Evolutionary conservation across 2,888 invertebrate genomes (phyloP), one percentile per base, ranked within the genome.

Genomic region (Napeogenes inachia): DNA sequence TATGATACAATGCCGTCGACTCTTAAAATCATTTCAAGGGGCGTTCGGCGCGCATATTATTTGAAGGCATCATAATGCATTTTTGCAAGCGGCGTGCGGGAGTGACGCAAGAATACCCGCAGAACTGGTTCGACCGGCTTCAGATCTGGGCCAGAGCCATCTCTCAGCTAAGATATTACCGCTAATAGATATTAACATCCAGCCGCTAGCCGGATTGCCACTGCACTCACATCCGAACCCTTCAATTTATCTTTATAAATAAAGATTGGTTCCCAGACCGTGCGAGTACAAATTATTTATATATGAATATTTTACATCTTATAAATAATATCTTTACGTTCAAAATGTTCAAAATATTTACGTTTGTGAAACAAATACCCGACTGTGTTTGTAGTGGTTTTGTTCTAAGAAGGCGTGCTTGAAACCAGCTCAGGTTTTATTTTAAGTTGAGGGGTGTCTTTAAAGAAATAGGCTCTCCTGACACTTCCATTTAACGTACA

Each of bases 131-230:
- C 76, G 74, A 89, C 90, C 89, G 88, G 90, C 83, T 82, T 67
- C 75, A 73, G 80, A 89, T 81, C 87, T 89, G 87, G 89, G 89
- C 81, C 89, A 89, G 84, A 85, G 78, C 78, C 88, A 89, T 89
- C 87, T 86, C 85, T 80, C 80, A 73, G 77, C 81, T 82, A 82
- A 85, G 77, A 84, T 87, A 86, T 84, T 82, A 82, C 85, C 79
- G 80, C 84, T 87, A 87, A 88, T 89, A 89, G 87, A 89, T 87
- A 85, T 82, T 84, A 81, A 78, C 80, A 72, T 71, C 76, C 75
- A 77, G 71, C 75, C 77, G 73, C 77, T 79, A 77, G 75, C 71
- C 66, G 67, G 67, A 60, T 67, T 66, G 69, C 68, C 69, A 64
- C 62, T 68, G 68, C 68, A 71, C 70, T 70, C 67, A 64, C 71